Conservation (phyloP, 2,888 invertebrate genomes). For the Shargacucullia verbasci region DNA sequence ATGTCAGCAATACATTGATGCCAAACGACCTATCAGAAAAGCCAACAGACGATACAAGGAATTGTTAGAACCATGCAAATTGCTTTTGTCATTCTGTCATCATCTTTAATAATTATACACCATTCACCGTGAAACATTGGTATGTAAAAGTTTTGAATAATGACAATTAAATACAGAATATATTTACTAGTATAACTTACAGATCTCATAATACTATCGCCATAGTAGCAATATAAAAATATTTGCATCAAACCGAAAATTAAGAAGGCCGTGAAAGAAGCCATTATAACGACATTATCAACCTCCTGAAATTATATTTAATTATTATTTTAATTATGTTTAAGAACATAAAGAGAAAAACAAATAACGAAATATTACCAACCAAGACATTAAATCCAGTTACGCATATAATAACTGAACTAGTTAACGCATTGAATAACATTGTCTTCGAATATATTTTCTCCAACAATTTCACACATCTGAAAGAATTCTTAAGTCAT, state of each 20-base stretch:
- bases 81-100: no score
- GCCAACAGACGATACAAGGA: no score
- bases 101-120: no score
- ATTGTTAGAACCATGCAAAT: no score
- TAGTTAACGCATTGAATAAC: conserved; percentile 35
- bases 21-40: no score
- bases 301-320: conserved; percentile 25
- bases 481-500: conserved; percentile 23
- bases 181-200: conserved; percentile 24
- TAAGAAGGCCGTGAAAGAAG: conserved; percentile 31
- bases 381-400: conserved; percentile 48
- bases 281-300: conserved; percentile 24
- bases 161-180: no score
- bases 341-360: no score
- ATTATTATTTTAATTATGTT: no score
- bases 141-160: no score
- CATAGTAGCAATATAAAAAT: conserved; percentile 45
- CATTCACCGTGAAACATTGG: no score
- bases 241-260: conserved; percentile 38
- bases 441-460: conserved; percentile 37
- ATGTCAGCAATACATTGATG: no score
- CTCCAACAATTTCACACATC: conserved; percentile 42
- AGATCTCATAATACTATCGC: conserved; percentile 35
- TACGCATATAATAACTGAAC: conserved; percentile 39
- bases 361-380: conserved; percentile 28